Percentiles rank a stretch among this genome's conserved stretches.
These are phyloP conservation scores for Crenichthys baileyi DNA, from an alignment of 2,797 vertebrate genomes.

Conservation along the genomic window DNA sequence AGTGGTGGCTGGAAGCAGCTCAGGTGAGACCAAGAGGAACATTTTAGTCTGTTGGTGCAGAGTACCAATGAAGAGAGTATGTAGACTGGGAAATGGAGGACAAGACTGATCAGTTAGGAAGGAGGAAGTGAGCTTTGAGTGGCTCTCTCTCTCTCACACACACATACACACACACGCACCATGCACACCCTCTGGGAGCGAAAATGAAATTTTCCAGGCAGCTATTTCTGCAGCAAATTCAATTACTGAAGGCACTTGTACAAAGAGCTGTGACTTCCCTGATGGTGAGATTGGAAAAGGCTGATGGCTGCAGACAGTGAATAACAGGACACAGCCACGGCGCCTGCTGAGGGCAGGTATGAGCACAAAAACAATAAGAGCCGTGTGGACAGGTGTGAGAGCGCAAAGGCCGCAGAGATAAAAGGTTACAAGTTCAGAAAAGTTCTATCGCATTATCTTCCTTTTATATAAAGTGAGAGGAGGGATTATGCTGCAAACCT, in stretches of 20 bases:
- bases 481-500: conserved; percentile 40
- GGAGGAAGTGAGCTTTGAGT: conserved; percentile 49
- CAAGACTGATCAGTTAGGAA: conserved; percentile 70
- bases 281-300: conserved; percentile 94
- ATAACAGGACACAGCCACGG: conserved; percentile 86
- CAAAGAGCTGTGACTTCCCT: conserved; percentile 95
- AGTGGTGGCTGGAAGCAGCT: not conserved
- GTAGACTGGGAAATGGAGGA: conserved; percentile 55
- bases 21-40: conserved; percentile 26
- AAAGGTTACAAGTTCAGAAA: conserved; percentile 63
- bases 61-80: conserved; percentile 53
- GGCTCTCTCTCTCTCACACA: conserved; percentile 15
- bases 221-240: conserved; percentile 99
- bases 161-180: conserved; percentile 8
- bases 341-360: conserved; percentile 71
- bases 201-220: conserved; percentile 99
- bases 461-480: conserved; percentile 59
- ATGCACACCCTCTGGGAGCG: conserved; percentile 66
- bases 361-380: conserved; percentile 69
- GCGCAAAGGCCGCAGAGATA: conserved; percentile 32
- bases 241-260: conserved; percentile 98
- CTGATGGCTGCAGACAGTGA: conserved; percentile 94
- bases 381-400: conserved; percentile 72
- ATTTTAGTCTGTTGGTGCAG: conserved; percentile 8
- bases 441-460: conserved; percentile 63